phyloP scores from a whole-genome alignment of 2,113 vertebrate species.

The Halichoeres trimaculatus region DNA sequence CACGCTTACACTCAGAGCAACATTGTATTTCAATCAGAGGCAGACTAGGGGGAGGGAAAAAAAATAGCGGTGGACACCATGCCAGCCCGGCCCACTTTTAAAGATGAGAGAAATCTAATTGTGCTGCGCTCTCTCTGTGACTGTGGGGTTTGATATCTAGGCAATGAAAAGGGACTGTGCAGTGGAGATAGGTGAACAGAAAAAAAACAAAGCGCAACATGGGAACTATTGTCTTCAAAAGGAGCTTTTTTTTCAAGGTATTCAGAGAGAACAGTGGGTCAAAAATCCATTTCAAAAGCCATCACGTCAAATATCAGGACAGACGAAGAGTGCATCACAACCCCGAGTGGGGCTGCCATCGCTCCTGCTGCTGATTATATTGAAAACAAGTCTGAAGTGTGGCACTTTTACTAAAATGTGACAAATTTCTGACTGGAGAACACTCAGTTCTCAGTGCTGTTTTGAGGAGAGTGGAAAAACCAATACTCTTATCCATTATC shows the following conservation, averaged over 20 bases:
- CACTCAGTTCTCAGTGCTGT: constrained; percentile 5
- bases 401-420: constrained; percentile 40
- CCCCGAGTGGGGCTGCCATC: constrained; percentile 28
- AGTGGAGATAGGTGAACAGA: constrained; percentile 17
- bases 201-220: constrained; percentile 40
- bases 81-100: constrained; percentile 46
- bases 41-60: constrained; percentile 1
- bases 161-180: constrained; percentile 26
- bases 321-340: constrained; percentile 50
- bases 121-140: constrained; percentile 37
- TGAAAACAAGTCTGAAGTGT: constrained; percentile 61
- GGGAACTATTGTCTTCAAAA: constrained; percentile 45
- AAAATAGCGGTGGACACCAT: constrained; percentile 40
- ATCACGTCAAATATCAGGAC: constrained; percentile 64
- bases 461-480: constrained; percentile 12
- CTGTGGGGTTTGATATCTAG: constrained; percentile 50
- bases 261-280: constrained; percentile 53
- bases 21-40: constrained; percentile 58
- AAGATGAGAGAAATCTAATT: constrained; percentile 57
- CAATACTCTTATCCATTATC: constrained; percentile 22
- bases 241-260: constrained; percentile 43
- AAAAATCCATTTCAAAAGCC: constrained; percentile 62
- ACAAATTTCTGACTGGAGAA: constrained; percentile 50
- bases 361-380: constrained; percentile 50
- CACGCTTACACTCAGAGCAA: constrained; percentile 60